Conservation (phyloP, 2,113 vertebrate genomes). For the Tyto alba region DNA sequence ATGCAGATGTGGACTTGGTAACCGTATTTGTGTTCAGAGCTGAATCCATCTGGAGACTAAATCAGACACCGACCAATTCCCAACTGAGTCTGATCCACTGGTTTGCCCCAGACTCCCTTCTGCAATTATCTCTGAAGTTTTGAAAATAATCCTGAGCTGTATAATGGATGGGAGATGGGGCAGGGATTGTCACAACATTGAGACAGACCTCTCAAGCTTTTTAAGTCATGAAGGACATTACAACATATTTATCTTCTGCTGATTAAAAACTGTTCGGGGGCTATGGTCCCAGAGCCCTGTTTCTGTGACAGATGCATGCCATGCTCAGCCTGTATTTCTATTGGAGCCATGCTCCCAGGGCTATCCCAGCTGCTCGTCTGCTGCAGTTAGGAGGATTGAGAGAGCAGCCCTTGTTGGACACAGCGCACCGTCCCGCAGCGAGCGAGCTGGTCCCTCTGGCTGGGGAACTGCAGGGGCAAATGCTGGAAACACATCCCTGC, state of each 20-base stretch:
- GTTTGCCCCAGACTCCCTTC: not conserved
- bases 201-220: not conserved
- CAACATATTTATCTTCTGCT: not conserved
- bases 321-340: not conserved
- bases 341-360: accelerated
- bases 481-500: not conserved
- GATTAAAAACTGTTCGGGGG: not conserved
- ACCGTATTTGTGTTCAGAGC: not conserved
- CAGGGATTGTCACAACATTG: not conserved
- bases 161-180: not conserved
- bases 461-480: not conserved
- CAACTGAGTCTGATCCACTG: not conserved
- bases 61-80: not conserved
- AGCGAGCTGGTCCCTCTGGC: not conserved
- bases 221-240: not conserved
- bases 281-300: not conserved
- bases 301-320: not conserved
- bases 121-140: not conserved
- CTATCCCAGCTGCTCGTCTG: not conserved
- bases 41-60: not conserved
- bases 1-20: not conserved
- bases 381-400: not conserved
- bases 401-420: not conserved
- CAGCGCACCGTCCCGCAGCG: accelerated
- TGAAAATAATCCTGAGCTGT: not conserved